Conservation (phyloP, 2,888 invertebrate genomes). For the Drosophila pullipes region DNA sequence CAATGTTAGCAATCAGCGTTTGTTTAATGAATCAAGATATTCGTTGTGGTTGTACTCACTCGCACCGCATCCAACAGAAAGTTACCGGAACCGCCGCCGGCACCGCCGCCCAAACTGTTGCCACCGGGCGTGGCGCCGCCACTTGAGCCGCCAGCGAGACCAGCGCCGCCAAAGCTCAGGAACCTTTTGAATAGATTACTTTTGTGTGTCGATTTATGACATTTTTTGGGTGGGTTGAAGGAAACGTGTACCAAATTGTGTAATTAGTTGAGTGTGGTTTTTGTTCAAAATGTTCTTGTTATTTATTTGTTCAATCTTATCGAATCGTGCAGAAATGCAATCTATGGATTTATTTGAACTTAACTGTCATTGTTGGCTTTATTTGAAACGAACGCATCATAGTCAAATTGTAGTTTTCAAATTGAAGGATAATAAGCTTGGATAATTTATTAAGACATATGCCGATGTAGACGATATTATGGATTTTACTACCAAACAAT, state of each 20-base stretch:
- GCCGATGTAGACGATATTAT: background rate
- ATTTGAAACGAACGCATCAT: background rate
- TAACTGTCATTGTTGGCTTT: background rate
- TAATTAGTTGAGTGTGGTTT: slow-evolving; percentile 53
- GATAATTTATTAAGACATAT: background rate
- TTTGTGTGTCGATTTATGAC: slow-evolving; percentile 36
- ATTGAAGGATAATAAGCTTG: background rate
- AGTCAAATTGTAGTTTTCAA: background rate
- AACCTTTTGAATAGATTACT: slow-evolving; percentile 84
- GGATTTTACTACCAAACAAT: background rate
- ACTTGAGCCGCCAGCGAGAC: slow-evolving; percentile 77
- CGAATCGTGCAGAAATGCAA: slow-evolving; percentile 2
- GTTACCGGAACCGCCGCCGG: slow-evolving; percentile 94
- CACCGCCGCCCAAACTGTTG: slow-evolving; percentile 87
- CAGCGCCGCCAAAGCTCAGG: slow-evolving; percentile 86
- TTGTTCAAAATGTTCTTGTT: slow-evolving; percentile 20
- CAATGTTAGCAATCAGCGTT: background rate
- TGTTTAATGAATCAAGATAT: background rate
- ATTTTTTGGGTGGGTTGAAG: slow-evolving; percentile 2
- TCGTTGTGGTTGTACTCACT: slow-evolving; percentile 87
- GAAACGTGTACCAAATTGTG: slow-evolving; percentile 47
- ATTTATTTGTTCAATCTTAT: slow-evolving; percentile 18
- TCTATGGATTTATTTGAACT: background rate
- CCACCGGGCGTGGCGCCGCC: slow-evolving; percentile 85
- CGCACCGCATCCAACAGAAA: slow-evolving; percentile 95